Conservation (phyloP, 1,140 invertebrate species). For the Babylonia areolata region DNA sequence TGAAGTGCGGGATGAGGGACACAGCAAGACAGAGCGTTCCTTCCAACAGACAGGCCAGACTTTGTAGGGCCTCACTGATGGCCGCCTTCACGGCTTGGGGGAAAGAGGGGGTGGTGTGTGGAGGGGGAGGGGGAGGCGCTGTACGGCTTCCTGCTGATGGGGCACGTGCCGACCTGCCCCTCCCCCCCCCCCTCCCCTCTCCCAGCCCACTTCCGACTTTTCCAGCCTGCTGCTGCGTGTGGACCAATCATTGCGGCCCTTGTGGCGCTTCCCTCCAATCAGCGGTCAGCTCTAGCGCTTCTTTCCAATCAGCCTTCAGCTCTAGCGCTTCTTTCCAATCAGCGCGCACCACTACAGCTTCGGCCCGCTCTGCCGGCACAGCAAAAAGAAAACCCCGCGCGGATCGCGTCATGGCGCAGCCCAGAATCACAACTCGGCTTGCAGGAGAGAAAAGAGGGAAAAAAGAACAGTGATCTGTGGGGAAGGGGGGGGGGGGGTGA, state of each 20-base stretch:
- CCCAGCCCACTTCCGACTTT: background rate
- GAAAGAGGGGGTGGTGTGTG: background rate
- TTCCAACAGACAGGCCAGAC: no score
- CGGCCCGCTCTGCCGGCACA: background rate
- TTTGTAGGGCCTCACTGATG: no score
- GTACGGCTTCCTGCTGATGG: background rate
- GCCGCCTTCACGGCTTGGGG: background rate
- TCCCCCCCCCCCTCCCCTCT: background rate
- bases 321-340: background rate
- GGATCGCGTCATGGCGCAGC: no score
- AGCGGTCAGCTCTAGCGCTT: background rate
- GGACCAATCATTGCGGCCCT: background rate
- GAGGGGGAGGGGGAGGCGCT: background rate
- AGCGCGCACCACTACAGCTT: background rate
- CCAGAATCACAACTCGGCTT: background rate
- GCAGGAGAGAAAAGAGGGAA: background rate
- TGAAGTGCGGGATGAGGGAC: no score
- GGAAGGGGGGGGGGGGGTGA: background rate
- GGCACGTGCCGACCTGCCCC: background rate
- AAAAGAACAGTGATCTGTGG: background rate
- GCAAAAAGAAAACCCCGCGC: background rate
- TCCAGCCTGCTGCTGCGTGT: background rate
- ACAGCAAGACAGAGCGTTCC: no score
- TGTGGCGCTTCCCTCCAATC: background rate
- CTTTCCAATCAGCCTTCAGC: conserved; percentile 6